A percentile compares a stretch with the other conserved stretches of the same genome.
Conservation (phyloP, 2,888 invertebrate species). For the Phengaris alcon region DNA sequence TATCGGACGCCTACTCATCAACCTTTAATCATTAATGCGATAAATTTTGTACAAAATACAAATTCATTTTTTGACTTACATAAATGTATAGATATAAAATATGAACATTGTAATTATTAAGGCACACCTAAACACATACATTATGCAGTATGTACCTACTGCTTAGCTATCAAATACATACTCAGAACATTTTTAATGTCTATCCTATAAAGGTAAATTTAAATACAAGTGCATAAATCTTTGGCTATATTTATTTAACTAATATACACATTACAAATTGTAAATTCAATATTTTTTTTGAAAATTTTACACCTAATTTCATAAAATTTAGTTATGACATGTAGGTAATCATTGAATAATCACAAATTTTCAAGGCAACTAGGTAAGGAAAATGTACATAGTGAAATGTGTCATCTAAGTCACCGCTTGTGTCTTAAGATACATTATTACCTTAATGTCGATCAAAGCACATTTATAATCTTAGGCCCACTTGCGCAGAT, state of each 20-base stretch:
- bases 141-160: not conserved
- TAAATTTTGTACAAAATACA: not conserved
- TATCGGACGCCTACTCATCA: not conserved
- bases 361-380: not conserved
- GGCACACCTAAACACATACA: constrained; percentile 6
- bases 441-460: not conserved
- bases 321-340: not conserved
- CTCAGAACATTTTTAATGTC: constrained; percentile 14
- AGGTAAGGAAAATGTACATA: too few relatives aligned
- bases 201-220: constrained; percentile 10
- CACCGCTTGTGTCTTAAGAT: not conserved
- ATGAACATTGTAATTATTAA: not conserved
- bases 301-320: not conserved
- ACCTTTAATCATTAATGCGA: not conserved
- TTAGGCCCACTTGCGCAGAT: too few relatives aligned
- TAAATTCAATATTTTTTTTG: constrained; percentile 4
- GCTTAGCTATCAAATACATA: not conserved
- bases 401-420: too few relatives aligned
- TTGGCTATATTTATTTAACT: constrained; percentile 39
- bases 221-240: constrained; percentile 36
- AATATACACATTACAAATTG: constrained; percentile 29
- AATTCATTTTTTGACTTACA: not conserved
- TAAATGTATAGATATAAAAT: not conserved
- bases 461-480: not conserved
- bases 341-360: constrained; percentile 2